Evolutionary conservation across 1,140 invertebrate genomes (phyloP).

Genomic region (Procambarus clarkii): DNA sequence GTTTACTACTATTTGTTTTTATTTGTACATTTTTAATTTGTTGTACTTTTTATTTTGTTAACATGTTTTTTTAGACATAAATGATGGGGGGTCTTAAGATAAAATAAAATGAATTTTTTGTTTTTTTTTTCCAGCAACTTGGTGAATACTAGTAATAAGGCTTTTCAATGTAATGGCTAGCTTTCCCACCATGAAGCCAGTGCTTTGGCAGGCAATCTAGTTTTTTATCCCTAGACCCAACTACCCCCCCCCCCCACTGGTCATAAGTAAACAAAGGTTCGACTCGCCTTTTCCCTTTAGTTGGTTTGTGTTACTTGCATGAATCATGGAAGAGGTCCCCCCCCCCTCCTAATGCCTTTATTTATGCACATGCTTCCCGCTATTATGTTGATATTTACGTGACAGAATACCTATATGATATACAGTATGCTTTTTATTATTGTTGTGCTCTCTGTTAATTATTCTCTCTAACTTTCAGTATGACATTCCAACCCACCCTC

Average conservation of each 20-base stretch:
- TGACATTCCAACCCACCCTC: neutral
- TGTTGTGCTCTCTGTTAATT: neutral
- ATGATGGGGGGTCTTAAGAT: neutral
- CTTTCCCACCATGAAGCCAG: neutral
- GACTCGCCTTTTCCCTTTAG: neutral
- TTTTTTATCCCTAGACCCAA: neutral
- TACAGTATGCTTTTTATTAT: neutral
- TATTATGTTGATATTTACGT: slow-evolving; percentile 8
- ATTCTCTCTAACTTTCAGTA: neutral
- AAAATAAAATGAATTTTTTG: neutral
- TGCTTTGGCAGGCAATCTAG: neutral
- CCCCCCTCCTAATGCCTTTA: slow-evolving; percentile 14
- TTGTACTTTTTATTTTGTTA: no score
- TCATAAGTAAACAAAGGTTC: neutral
- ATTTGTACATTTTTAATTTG: no score
- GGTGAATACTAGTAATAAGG: neutral
- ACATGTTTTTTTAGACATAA: neutral
- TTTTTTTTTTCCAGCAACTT: no score
- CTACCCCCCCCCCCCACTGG: neutral
- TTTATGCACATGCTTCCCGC: slow-evolving; percentile 53
- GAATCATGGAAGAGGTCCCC: slow-evolving; percentile 6
- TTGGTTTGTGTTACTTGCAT: slow-evolving; percentile 33
- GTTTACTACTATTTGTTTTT: neutral
- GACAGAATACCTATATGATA: neutral
- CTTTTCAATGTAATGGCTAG: neutral